Evolutionary conservation across 2,113 vertebrate species (phyloP).

Genomic region (Campylomormyrus tamandua): DNA sequence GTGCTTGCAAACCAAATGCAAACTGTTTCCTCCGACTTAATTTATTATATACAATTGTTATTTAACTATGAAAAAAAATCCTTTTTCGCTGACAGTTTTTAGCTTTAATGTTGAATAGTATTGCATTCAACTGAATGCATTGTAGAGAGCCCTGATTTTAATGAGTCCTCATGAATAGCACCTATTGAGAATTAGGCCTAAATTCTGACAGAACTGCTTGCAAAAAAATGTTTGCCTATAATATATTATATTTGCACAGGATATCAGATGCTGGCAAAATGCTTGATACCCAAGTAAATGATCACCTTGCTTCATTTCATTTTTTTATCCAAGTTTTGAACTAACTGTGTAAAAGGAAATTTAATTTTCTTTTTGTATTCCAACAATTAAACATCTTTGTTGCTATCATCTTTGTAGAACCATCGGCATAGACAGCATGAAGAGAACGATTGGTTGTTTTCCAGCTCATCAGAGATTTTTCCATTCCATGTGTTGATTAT

Average conservation of each 20-base stretch:
- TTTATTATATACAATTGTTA: not conserved
- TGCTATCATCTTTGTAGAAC: not conserved
- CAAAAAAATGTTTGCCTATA: not conserved
- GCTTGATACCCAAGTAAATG: not conserved
- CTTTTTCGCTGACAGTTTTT: not conserved
- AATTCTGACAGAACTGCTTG: not conserved
- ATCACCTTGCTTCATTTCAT: not conserved
- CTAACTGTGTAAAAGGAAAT: not conserved
- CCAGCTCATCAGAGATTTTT: not conserved
- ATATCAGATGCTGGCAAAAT: not conserved
- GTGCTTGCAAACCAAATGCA: not conserved
- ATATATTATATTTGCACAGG: not conserved
- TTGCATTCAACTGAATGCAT: not conserved
- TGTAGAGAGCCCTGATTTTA: not conserved
- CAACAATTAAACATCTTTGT: not conserved
- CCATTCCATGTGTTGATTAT: constrained; percentile 1
- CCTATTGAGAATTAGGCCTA: not conserved
- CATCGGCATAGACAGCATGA: not conserved
- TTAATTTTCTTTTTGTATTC: not conserved
- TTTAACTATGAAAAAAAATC: not conserved
- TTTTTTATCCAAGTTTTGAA: not conserved
- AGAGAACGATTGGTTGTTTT: not conserved
- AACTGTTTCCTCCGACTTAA: not conserved
- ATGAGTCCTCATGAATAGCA: not conserved
- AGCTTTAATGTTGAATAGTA: not conserved